Evolutionary conservation across 2,888 invertebrate species (phyloP).

Genomic region (Drymonia ruficornis): DNA sequence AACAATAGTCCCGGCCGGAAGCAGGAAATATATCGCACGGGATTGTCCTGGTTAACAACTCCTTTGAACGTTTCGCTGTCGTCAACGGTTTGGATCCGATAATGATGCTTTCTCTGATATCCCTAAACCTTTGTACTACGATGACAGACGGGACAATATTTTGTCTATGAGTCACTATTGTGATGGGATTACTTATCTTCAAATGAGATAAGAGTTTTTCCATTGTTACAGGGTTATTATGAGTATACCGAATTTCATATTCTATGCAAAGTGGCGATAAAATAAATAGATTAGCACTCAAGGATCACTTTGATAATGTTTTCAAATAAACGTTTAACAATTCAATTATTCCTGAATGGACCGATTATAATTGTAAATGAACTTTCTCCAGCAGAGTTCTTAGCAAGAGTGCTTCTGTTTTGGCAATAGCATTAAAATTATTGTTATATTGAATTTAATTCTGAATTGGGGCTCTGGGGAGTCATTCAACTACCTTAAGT

Average conservation of each 20-base stretch:
- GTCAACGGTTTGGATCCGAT: constrained; percentile 5
- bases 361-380: constrained; percentile 37
- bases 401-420: neutral
- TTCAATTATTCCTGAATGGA: constrained; percentile 17
- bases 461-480: too few species aligned
- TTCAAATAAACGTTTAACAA: constrained; percentile 25
- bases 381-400: constrained; percentile 11
- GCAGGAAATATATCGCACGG: constrained; percentile 5
- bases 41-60: constrained; percentile 8
- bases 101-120: constrained; percentile 1
- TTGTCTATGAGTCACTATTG: too few species aligned
- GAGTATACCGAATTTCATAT: too few species aligned
- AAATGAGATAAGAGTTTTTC: too few species aligned
- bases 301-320: constrained; percentile 24
- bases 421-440: neutral
- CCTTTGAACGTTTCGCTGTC: constrained; percentile 4
- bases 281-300: neutral
- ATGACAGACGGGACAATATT: neutral
- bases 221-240: too few species aligned
- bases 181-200: too few species aligned
- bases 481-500: too few species aligned
- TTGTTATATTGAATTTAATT: neutral
- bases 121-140: neutral
- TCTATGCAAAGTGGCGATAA: neutral
- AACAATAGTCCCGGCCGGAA: constrained; percentile 8